Percentiles rank a stretch among this genome's conserved stretches.
These are phyloP conservation scores for Diplodus puntazzo DNA, from an alignment of 2,797 vertebrate species.

Conservation along the genomic window DNA sequence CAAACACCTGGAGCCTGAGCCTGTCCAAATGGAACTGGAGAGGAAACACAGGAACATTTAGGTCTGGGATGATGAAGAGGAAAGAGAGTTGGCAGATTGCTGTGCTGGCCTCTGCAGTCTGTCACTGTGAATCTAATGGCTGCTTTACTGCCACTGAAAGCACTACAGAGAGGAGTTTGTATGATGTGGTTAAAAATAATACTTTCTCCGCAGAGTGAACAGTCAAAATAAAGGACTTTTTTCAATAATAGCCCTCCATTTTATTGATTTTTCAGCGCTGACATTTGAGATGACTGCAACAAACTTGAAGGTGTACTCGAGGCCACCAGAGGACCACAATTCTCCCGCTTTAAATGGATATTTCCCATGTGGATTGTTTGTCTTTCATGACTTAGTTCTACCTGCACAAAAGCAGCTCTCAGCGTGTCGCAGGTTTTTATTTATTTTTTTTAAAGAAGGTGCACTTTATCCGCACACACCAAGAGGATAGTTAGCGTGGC, in stretches of 20 bases:
- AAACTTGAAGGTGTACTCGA: conserved; percentile 66
- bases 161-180: conserved; percentile 31
- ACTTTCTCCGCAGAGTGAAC: conserved; percentile 37
- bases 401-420: conserved; percentile 58
- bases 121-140: conserved; percentile 34
- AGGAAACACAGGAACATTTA: conserved; percentile 33
- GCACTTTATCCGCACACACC: conserved; percentile 5
- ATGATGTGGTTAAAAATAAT: conserved; percentile 65
- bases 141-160: conserved; percentile 44
- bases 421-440: conserved; percentile 36
- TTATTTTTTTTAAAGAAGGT: not conserved
- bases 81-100: conserved; percentile 32
- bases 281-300: conserved; percentile 74
- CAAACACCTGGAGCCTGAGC: conserved; percentile 33
- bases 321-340: conserved; percentile 56
- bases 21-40: conserved; percentile 19
- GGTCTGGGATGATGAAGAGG: conserved; percentile 34
- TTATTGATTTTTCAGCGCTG: conserved; percentile 68
- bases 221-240: conserved; percentile 58
- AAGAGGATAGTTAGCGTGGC: conserved; percentile 24
- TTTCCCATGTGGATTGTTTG: conserved; percentile 68
- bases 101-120: conserved; percentile 32
- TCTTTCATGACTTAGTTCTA: conserved; percentile 64
- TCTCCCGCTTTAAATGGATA: conserved; percentile 71
- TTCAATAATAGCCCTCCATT: conserved; percentile 45